phyloP scores from a whole-genome alignment of 2,888 invertebrate genomes.

The Pollenia amentaria region DNA sequence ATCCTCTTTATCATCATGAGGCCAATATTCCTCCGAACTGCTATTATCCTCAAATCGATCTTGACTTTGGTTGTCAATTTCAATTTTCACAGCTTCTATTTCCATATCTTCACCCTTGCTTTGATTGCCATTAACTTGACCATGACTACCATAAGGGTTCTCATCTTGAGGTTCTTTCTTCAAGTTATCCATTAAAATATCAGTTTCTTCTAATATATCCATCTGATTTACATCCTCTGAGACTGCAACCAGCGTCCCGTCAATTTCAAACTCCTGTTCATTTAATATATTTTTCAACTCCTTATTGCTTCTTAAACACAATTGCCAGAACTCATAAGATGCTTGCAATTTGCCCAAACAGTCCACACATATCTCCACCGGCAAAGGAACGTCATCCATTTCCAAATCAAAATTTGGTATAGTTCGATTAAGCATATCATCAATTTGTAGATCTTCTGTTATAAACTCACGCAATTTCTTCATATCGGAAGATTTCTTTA shows the following conservation, averaged over 20 bases:
- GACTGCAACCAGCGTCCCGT: neutral
- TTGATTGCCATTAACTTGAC: neutral
- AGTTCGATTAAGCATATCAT: constrained; percentile 55
- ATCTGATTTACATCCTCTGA: neutral
- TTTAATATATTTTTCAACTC: constrained; percentile 41
- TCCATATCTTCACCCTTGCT: constrained; percentile 4
- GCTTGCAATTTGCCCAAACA: constrained; percentile 46
- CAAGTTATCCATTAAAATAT: constrained; percentile 44
- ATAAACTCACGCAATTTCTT: constrained; percentile 57
- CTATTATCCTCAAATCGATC: too few species aligned
- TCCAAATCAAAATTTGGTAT: constrained; percentile 61
- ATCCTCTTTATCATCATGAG: constrained; percentile 9
- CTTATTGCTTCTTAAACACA: constrained; percentile 57
- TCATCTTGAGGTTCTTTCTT: constrained; percentile 63
- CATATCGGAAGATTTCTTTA: constrained; percentile 59
- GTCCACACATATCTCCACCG: constrained; percentile 66
- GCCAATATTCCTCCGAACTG: too few species aligned
- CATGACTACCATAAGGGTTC: neutral
- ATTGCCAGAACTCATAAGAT: constrained; percentile 53
- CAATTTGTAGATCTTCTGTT: constrained; percentile 53
- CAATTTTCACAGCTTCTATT: constrained; percentile 50
- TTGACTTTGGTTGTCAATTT: neutral
- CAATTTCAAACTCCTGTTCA: constrained; percentile 45
- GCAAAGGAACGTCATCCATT: constrained; percentile 52
- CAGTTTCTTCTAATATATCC: constrained; percentile 41